Conservation (phyloP, 2,888 invertebrate species). For the Dryadula phaetusa region DNA sequence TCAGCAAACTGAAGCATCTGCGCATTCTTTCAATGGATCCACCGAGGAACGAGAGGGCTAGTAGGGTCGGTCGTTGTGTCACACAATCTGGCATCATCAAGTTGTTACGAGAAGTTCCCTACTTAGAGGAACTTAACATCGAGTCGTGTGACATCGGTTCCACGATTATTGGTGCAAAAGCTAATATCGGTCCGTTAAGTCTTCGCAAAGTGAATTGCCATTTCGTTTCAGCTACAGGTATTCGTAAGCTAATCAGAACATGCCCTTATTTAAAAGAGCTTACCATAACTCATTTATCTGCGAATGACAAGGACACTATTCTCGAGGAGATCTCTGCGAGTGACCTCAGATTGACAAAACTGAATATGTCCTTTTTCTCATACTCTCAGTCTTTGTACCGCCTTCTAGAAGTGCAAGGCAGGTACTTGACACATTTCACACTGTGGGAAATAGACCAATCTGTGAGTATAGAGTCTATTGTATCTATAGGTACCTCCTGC, state of each 20-base stretch:
- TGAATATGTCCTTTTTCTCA: slow-evolving; percentile 78
- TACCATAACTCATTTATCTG: slow-evolving; percentile 74
- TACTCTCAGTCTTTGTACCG: slow-evolving; percentile 70
- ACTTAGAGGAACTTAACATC: slow-evolving; percentile 74
- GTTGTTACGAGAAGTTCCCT: slow-evolving; percentile 70
- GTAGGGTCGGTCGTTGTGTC: slow-evolving; percentile 74
- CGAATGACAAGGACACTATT: slow-evolving; percentile 74
- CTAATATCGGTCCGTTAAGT: slow-evolving; percentile 70
- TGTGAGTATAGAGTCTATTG: slow-evolving; percentile 67
- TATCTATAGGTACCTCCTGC: slow-evolving; percentile 70
- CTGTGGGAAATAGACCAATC: slow-evolving; percentile 77
- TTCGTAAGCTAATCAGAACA: slow-evolving; percentile 71
- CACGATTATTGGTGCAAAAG: slow-evolving; percentile 68
- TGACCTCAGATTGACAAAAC: slow-evolving; percentile 64
- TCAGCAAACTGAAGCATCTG: slow-evolving; percentile 70
- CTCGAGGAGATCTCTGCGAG: slow-evolving; percentile 71
- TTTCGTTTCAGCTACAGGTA: slow-evolving; percentile 74
- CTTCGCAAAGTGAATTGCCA: slow-evolving; percentile 77
- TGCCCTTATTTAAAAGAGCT: slow-evolving; percentile 74
- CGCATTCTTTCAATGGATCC: slow-evolving; percentile 76
- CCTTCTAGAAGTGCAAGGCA: slow-evolving; percentile 70
- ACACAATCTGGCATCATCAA: slow-evolving; percentile 76
- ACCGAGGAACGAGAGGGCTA: slow-evolving; percentile 73
- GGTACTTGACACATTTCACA: slow-evolving; percentile 74
- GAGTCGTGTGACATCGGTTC: slow-evolving; percentile 81